Evolutionary conservation across 2,113 vertebrate species (phyloP).

Genomic region (human (Homo sapiens)): GRCh38 chr16:23217501-23218000

Average conservation of each 20-base stretch:
- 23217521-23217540: background rate
- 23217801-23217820: background rate
- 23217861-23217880: background rate
- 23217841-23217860: background rate
- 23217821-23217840: background rate
- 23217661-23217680: background rate
- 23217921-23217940: background rate
- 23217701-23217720: background rate
- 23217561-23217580: background rate
- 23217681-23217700: background rate
- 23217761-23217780: background rate
- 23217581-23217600: background rate
- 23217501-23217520: background rate
- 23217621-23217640: background rate
- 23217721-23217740: conserved; percentile 1
- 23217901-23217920: background rate
- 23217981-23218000: background rate
- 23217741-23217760: background rate
- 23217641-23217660: background rate
- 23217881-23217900: background rate
- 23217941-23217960: background rate
- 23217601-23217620: conserved; percentile 10
- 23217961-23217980: background rate
- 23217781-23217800: background rate
- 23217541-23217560: background rate